phyloP scores from a whole-genome alignment of 1,140 invertebrate species.

The Whitmania pigra region DNA sequence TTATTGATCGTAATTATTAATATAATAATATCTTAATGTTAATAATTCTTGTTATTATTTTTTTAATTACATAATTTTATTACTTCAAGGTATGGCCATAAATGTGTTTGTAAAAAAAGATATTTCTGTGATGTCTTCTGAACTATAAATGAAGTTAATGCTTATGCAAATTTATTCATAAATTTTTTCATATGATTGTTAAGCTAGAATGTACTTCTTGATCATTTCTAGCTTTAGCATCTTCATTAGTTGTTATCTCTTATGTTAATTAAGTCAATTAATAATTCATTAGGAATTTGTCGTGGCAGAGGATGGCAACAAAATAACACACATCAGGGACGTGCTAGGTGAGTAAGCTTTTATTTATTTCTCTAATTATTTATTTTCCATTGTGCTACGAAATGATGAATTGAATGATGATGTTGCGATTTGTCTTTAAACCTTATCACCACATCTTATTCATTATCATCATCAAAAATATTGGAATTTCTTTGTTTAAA shows the following conservation, averaged over 20 bases:
- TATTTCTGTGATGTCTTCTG: no score
- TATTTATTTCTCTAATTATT: neutral
- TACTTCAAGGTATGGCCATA: no score
- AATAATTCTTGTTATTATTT: neutral
- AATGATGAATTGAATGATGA: neutral
- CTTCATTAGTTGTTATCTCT: no score
- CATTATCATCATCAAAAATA: neutral
- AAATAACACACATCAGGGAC: slow-evolving; percentile 68
- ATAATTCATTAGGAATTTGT: slow-evolving; percentile 60
- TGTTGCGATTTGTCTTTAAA: neutral
- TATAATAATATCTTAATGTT: slow-evolving; percentile 2
- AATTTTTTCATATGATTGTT: neutral
- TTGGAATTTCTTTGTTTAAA: neutral
- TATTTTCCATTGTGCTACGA: neutral
- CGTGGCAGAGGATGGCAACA: slow-evolving; percentile 82
- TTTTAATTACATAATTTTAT: neutral
- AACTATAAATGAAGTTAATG: no score
- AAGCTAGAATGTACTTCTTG: no score
- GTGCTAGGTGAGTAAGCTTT: slow-evolving; percentile 50
- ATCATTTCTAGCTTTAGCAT: no score
- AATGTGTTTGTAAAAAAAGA: no score
- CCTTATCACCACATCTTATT: neutral
- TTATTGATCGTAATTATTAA: no score
- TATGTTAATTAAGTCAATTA: neutral
- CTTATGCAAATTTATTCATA: neutral